Evolutionary conservation across 92 coral and sea anemone genomes (phyloP).

Genomic region (Micromussa lordhowensis): DNA sequence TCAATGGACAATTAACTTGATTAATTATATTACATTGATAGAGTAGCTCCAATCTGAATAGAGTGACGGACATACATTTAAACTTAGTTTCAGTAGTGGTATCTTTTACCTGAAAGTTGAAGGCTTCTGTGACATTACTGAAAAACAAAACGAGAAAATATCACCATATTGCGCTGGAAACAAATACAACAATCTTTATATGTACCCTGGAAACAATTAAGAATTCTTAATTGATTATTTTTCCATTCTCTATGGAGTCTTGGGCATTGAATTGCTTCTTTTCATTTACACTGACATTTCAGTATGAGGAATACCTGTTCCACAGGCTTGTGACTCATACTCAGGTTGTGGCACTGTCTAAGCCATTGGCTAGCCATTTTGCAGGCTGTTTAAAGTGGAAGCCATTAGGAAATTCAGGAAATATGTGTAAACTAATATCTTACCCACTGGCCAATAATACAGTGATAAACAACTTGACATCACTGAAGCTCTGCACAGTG

Average conservation of each 20-base stretch:
- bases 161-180: not conserved
- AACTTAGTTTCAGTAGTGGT: not conserved
- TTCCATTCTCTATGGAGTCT: too few relatives aligned
- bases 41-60: too few relatives aligned
- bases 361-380: too few relatives aligned
- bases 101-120: conserved; percentile 83
- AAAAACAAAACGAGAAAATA: conserved; percentile 9
- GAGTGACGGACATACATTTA: too few relatives aligned
- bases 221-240: too few relatives aligned
- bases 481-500: conserved; percentile 76
- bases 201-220: too few relatives aligned
- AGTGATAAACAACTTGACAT: conserved; percentile 76
- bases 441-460: conserved; percentile 85
- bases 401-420: not conserved
- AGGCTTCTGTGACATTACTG: conserved; percentile 87
- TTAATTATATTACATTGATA: not conserved
- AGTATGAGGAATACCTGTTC: not conserved
- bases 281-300: not conserved
- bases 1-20: not conserved
- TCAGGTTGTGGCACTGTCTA: too few relatives aligned
- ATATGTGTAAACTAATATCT: conserved; percentile 21
- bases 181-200: too few relatives aligned
- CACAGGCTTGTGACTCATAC: too few relatives aligned
- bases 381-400: not conserved
- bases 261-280: not conserved